A percentile compares a stretch with the other conserved stretches of the same genome.
Conservation (phyloP, 1,140 invertebrate genomes). For the Eupristina koningsbergeri region DNA sequence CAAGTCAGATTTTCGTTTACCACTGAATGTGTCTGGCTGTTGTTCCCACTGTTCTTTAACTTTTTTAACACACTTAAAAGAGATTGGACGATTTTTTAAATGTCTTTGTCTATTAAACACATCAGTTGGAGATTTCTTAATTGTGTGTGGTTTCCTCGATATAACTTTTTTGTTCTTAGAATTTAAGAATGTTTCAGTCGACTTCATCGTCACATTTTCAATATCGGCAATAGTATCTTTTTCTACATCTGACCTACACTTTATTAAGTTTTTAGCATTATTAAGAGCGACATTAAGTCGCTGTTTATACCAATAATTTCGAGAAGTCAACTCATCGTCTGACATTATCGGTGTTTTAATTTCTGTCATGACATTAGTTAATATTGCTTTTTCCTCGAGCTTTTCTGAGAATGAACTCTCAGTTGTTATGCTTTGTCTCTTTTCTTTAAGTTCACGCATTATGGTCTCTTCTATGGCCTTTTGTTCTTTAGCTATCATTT, state of each 20-base stretch:
- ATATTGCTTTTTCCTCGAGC: constrained; percentile 38
- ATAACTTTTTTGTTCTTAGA: constrained; percentile 41
- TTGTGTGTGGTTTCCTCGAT: constrained; percentile 19
- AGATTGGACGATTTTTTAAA: constrained; percentile 49
- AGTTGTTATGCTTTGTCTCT: constrained; percentile 49
- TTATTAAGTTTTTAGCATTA: constrained; percentile 6
- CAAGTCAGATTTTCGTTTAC: constrained; percentile 57
- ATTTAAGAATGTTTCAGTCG: not conserved
- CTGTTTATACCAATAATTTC: constrained; percentile 29
- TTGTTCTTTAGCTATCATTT: constrained; percentile 71
- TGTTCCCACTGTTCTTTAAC: constrained; percentile 61
- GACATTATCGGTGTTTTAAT: not conserved
- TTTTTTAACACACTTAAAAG: constrained; percentile 48
- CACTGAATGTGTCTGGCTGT: constrained; percentile 54
- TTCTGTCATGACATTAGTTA: not conserved
- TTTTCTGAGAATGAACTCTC: constrained; percentile 48
- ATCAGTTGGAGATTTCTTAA: constrained; percentile 41
- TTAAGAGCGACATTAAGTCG: constrained; percentile 1
- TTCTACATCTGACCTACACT: constrained; percentile 29
- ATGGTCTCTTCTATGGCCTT: constrained; percentile 72
- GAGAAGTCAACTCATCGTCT: not conserved
- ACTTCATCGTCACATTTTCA: too few species aligned
- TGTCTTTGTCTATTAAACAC: constrained; percentile 43
- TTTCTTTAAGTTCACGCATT: constrained; percentile 66
- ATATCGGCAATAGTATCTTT: not conserved